Conservation (phyloP, 2,113 vertebrate genomes). For the Litocranius walleri region DNA sequence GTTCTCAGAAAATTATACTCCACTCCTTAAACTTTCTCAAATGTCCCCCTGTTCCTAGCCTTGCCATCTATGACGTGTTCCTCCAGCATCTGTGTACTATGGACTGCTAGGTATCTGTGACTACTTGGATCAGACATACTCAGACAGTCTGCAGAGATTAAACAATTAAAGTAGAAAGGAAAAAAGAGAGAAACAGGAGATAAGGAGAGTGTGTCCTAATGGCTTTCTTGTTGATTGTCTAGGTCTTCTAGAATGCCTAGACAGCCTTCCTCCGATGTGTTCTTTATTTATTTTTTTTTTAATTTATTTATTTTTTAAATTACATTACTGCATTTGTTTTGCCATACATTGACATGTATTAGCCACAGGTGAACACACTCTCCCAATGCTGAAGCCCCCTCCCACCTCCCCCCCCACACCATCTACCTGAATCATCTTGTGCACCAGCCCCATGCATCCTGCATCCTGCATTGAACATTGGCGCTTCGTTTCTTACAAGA, state of each 20-base stretch:
- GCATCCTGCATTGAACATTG: too few species aligned
- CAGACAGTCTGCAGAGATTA: not conserved
- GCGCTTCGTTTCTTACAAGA: too few species aligned
- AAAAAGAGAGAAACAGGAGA: not conserved
- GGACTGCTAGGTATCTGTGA: not conserved
- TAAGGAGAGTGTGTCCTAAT: not conserved
- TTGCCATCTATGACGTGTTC: not conserved
- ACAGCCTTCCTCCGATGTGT: rapidly evolving
- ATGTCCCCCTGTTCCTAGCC: not conserved
- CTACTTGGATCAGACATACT: not conserved
- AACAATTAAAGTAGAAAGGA: not conserved
- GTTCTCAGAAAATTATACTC: not conserved
- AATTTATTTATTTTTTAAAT: too few species aligned
- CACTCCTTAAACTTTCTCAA: not conserved
- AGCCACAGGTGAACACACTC: too few species aligned
- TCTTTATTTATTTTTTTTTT: too few species aligned
- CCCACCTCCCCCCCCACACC: too few species aligned
- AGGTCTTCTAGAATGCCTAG: not conserved
- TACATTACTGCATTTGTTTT: too few species aligned
- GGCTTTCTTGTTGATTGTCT: not conserved
- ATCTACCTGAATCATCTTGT: too few species aligned
- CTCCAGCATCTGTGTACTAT: not conserved
- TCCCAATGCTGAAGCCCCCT: too few species aligned
- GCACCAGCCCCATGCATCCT: too few species aligned
- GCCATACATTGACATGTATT: too few species aligned